Evolutionary conservation across 2,113 vertebrate species (phyloP), one percentile per base, ranked within the genome.

Genomic region (Tachysurus fulvidraco): DNA sequence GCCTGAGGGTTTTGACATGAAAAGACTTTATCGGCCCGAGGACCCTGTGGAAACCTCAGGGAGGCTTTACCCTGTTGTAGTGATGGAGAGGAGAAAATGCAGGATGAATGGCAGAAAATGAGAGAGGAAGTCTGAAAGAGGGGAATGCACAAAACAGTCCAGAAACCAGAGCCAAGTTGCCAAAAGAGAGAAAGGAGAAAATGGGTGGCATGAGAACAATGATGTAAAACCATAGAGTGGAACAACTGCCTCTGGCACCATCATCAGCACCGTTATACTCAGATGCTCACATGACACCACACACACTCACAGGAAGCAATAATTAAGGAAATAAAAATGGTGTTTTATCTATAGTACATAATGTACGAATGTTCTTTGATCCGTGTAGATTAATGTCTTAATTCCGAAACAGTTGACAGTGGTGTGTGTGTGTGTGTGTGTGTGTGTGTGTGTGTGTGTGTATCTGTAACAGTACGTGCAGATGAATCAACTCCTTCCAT

Each of bases 1-100:
- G 93, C 93, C 93, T 92, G 91, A 93, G 92, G 94, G 94, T 91
- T 93, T 94, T 83, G 46, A 92, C 91, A 90, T 94, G 92, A 95
- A 95, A 95, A 94, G 93, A 92, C 93, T 93, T 92, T 90, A 92
- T 92, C 86, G 90, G 92, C 92, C 93, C 88, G 92, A 94, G 93
- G 93, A 89, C 92, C 93, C 92, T 28, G 74, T 36, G 90, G 93
- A 92, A 93, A 89, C 90, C 93, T 91, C 91, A 87, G 86, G 85
- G 87, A 85, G 4, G 89, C 85, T 91, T 36, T 85, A 90, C 88
- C 91, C 94, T 94, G 93, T 94, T 91, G 92, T 86, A 83, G 87
- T 90, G 83, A 60, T 89, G 90, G 92, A 89, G 90, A 91, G 91
- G 86, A 81, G 90, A 89, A 89, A 91, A 92, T 52, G 82, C 86